A percentile compares a stretch with the other conserved stretches of the same genome.
Conservation (phyloP, 2,797 vertebrate species). For the Sebastes elongatus region DNA sequence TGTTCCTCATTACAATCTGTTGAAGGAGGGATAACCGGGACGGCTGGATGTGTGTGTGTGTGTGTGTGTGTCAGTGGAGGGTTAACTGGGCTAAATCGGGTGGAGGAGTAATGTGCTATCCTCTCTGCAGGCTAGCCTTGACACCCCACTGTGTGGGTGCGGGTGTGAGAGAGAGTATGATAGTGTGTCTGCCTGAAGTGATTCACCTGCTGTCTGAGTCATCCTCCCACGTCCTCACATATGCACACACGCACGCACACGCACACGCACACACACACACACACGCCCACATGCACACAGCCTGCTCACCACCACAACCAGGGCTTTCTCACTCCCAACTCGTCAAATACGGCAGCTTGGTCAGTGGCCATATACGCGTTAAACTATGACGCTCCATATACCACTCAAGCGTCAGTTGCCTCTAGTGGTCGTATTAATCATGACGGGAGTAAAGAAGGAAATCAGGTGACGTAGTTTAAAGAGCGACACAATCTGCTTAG, state of each 20-base stretch:
- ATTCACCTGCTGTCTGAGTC: slow-evolving; percentile 71
- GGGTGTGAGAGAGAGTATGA: background rate
- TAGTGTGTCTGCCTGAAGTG: slow-evolving; percentile 42
- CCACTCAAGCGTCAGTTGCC: background rate
- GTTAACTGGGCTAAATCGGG: slow-evolving; percentile 54
- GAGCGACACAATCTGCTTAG: background rate
- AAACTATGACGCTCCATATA: background rate
- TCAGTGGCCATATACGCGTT: background rate
- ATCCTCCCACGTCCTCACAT: slow-evolving; percentile 33
- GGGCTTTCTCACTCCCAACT: background rate
- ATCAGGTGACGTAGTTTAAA: background rate
- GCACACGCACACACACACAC: background rate
- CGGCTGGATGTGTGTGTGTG: background rate
- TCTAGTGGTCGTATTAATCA: background rate
- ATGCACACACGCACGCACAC: slow-evolving; percentile 1
- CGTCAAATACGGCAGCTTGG: background rate
- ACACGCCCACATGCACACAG: background rate
- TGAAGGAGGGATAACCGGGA: background rate
- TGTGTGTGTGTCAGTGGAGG: slow-evolving; percentile 8
- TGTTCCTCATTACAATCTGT: background rate
- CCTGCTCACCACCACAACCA: background rate
- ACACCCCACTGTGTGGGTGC: slow-evolving; percentile 22
- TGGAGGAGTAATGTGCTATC: slow-evolving; percentile 39
- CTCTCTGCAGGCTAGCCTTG: slow-evolving; percentile 33
- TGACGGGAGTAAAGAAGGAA: background rate